Percentiles rank a stretch among this genome's conserved stretches.
Evolutionary conservation across 2,888 invertebrate species (phyloP).

Genomic region (Oconnorella tubifera): DNA sequence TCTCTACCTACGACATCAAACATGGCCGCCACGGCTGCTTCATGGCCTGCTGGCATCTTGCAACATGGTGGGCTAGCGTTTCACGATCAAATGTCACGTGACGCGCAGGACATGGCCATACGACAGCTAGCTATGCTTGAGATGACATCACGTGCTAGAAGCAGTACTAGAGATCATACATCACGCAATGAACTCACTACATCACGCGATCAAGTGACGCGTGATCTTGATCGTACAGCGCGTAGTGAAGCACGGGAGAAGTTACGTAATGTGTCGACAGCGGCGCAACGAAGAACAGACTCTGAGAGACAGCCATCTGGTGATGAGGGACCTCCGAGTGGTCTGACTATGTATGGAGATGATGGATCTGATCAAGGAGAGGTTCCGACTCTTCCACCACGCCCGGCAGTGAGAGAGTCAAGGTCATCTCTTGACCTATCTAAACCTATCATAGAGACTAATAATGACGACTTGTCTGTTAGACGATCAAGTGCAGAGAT

Average conservation of each 20-base stretch:
- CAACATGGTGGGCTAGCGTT: neutral
- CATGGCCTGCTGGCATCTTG: neutral
- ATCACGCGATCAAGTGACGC: neutral
- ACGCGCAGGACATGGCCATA: neutral
- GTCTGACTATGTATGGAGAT: neutral
- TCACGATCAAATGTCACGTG: neutral
- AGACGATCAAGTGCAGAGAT: neutral
- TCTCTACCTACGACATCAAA: neutral
- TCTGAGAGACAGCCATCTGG: neutral
- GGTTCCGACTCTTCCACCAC: neutral
- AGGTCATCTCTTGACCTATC: too few relatives aligned
- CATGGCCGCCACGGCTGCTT: neutral
- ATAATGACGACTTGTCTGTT: too few relatives aligned
- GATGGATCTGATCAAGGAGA: neutral
- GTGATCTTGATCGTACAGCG: neutral
- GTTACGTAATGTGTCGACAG: neutral
- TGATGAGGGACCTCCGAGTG: slow-evolving; percentile 4
- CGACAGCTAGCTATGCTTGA: slow-evolving; percentile 7
- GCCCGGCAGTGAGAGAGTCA: neutral
- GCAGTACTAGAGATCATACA: neutral
- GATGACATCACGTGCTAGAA: neutral
- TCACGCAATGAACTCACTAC: neutral
- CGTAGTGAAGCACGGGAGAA: too few relatives aligned
- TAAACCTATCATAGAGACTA: too few relatives aligned
- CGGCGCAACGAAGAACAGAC: neutral